Percentiles rank a stretch among this genome's conserved stretches.
Evolutionary conservation across 2,113 vertebrate genomes (phyloP).

Genomic region (Acrocephalus kingi): DNA sequence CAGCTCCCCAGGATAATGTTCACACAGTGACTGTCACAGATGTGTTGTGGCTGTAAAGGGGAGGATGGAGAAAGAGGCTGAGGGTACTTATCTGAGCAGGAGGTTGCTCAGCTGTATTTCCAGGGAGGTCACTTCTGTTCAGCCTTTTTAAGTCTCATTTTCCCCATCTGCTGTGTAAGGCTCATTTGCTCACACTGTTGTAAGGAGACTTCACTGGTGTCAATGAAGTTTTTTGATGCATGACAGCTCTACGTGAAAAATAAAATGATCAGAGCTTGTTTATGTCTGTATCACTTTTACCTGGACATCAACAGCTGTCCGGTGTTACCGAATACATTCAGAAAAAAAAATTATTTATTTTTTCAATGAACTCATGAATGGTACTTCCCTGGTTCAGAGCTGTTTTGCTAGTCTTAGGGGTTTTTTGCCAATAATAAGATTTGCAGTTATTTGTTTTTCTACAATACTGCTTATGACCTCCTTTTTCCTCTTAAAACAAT

Average conservation of each 20-base stretch:
- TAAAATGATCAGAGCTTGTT: not conserved
- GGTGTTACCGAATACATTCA: not conserved
- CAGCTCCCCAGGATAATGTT: not conserved
- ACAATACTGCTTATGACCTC: not conserved
- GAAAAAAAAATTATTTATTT: not conserved
- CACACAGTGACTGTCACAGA: not conserved
- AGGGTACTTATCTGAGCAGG: not conserved
- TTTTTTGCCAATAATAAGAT: not conserved
- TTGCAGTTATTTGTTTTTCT: not conserved
- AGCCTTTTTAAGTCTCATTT: not conserved
- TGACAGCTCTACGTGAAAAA: not conserved
- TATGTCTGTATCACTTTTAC: not conserved
- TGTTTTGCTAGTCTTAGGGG: not conserved
- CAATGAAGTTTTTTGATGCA: not conserved
- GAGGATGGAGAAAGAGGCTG: not conserved
- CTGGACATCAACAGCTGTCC: not conserved
- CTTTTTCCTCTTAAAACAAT: constrained; percentile 8
- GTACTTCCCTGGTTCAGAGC: not conserved
- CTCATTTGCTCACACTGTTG: not conserved
- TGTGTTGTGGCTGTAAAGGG: not conserved
- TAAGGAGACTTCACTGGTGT: not conserved
- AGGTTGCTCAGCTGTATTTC: not conserved
- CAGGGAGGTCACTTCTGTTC: not conserved
- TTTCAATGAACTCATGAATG: not conserved
- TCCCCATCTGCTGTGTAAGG: not conserved